Conservation (phyloP, 53 echinoderm and acorn worm species). For the Apostichopus leukothele region DNA sequence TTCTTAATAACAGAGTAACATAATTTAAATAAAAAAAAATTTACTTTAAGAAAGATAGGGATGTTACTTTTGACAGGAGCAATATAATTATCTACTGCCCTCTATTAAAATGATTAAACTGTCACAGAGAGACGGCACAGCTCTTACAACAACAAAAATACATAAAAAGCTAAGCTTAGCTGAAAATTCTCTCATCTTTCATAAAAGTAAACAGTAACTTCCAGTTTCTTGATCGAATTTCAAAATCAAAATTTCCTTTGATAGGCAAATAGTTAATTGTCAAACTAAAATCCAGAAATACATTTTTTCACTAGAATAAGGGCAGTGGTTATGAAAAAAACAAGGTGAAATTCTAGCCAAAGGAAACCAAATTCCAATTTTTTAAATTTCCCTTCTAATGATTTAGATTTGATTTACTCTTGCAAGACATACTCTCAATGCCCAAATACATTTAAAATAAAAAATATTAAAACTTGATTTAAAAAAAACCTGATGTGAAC, state of each 20-base stretch:
- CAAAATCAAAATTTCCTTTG: no score
- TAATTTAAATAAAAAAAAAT: background rate
- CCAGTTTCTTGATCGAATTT: background rate
- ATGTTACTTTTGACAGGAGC: conserved; percentile 2
- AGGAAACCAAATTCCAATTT: background rate
- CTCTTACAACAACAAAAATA: conserved; percentile 4
- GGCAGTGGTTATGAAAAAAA: background rate
- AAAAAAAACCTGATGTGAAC: no score
- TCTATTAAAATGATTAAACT: background rate
- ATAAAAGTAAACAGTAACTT: background rate
- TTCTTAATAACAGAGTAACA: conserved; percentile 24
- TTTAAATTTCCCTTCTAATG: background rate
- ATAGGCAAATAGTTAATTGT: no score
- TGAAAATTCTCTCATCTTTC: background rate
- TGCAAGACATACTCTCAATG: no score
- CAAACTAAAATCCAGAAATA: background rate
- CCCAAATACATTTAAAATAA: no score
- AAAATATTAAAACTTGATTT: no score
- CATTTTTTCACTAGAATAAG: background rate
- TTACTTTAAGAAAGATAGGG: conserved; percentile 14
- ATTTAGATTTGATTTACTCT: background rate
- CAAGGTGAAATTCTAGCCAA: background rate
- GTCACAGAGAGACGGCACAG: background rate
- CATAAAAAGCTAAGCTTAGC: conserved; percentile 29
- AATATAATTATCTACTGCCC: background rate